Percentiles rank a stretch among this genome's conserved stretches.
Conservation (phyloP, 2,797 vertebrate genomes). For the Threskiornis aethiopicus region DNA sequence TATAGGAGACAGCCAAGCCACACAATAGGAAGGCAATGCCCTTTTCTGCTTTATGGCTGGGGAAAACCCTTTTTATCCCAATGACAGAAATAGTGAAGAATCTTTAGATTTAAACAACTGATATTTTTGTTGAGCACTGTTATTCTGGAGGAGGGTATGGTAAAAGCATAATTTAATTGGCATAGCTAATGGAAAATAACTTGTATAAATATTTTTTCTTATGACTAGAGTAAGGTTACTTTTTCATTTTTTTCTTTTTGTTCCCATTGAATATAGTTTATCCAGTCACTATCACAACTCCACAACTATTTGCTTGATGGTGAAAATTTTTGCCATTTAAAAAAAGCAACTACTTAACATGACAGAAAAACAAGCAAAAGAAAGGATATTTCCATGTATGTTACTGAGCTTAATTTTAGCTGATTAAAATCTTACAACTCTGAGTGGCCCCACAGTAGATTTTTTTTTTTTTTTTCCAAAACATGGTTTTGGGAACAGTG, state of each 20-base stretch:
- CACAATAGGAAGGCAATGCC: not conserved
- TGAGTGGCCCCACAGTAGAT: not conserved
- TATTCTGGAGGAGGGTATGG: not conserved
- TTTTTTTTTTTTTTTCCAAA: constrained; percentile 24
- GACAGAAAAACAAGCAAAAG: not conserved
- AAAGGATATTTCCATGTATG: not conserved
- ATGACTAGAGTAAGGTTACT: not conserved
- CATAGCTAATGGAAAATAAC: constrained; percentile 17
- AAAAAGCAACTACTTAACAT: not conserved
- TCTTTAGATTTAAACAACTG: not conserved
- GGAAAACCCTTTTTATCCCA: not conserved
- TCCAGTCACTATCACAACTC: not conserved
- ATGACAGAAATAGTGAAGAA: not conserved
- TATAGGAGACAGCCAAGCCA: not conserved
- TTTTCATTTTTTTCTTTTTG: not conserved
- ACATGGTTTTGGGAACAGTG: constrained; percentile 40
- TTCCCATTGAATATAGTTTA: not conserved
- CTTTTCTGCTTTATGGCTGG: not conserved
- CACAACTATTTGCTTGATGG: not conserved
- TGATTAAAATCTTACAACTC: constrained; percentile 48
- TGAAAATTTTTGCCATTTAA: not conserved
- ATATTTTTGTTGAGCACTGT: not conserved
- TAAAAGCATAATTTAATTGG: not conserved
- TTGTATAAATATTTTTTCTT: not conserved
- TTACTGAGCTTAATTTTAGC: not conserved